Evolutionary conservation across 2,888 invertebrate species (phyloP), one percentile per base, ranked within the genome.

Genomic region (Priocnemis perturbator): DNA sequence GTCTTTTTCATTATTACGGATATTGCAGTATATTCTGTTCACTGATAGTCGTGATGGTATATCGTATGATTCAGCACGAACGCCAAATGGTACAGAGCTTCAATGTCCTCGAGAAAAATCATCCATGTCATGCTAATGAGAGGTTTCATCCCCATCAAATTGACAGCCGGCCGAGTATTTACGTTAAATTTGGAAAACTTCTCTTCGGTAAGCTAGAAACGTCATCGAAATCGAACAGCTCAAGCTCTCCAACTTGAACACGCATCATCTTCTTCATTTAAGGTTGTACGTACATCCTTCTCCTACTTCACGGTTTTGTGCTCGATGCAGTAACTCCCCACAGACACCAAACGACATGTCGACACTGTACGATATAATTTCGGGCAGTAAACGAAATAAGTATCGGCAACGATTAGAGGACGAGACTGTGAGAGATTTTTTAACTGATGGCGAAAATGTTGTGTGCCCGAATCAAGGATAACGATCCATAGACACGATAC

Each of bases 291-390:
- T 17, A 73, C 81, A 4, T 82, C 83, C 1, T 80, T 85, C 64
- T 84, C 84, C 17, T 84, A 81, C 60, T 75, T 81, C 53, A 85
- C 81, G 53, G 77, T 84, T 19, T 67, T 85, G 7, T 78, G 73
- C 57, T 84, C 83, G 9, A 30, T 80, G 53, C 78, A 75, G 52
- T 81, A 68, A 73, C 7, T n/a, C 15, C 7, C 19, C n/a, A 0
- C 9, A 60, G 11, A 23, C 30, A 4, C 26, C 3, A 26, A 26
- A 26, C 7, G 26, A 26, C 26, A 26, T 26, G 7, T 26, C 7
- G 3, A 26, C 3, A 26, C 3, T 26, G 3, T 7, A 7, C 37
- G 11, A 37, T 11, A 37, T 37, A 26, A 3, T 26, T 26, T 3
- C 11, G 4, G 1, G 37, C 2, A 37, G 11, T 11, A 37, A 5